These are phyloP conservation scores for Ammospiza caudacuta DNA, from an alignment of 2,113 vertebrate genomes.

Conservation along the genomic window DNA sequence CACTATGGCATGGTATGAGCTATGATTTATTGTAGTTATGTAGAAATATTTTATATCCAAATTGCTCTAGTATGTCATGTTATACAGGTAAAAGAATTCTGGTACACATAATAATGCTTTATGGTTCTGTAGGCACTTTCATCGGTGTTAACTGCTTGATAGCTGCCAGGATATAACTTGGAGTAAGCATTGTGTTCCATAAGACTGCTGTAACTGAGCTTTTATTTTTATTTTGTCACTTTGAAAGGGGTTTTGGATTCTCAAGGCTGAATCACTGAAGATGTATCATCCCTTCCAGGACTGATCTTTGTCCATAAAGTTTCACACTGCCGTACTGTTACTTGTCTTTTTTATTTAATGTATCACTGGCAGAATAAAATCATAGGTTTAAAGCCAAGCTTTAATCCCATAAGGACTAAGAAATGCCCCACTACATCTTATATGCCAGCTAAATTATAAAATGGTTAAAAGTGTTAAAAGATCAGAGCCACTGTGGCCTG, in stretches of 20 bases:
- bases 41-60: constrained; percentile 42
- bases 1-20: not conserved
- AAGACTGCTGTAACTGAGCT: not conserved
- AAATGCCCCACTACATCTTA: not conserved
- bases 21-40: constrained; percentile 24
- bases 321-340: not conserved
- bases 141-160: constrained; percentile 14
- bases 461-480: not conserved
- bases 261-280: not conserved
- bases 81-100: constrained; percentile 37
- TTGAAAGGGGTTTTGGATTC: not conserved
- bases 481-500: not conserved
- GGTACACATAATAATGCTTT: constrained; percentile 26
- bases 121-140: not conserved
- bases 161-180: constrained; percentile 14
- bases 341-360: not conserved
- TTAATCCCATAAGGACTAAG: not conserved
- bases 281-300: not conserved
- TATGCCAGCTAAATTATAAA: not conserved
- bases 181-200: not conserved
- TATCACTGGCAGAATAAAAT: not conserved
- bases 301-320: not conserved
- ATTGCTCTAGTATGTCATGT: constrained; percentile 35
- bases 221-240: constrained; percentile 7
- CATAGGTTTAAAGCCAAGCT: not conserved